phyloP scores from a whole-genome alignment of 2,797 vertebrate genomes.

The Taenioides sp. region DNA sequence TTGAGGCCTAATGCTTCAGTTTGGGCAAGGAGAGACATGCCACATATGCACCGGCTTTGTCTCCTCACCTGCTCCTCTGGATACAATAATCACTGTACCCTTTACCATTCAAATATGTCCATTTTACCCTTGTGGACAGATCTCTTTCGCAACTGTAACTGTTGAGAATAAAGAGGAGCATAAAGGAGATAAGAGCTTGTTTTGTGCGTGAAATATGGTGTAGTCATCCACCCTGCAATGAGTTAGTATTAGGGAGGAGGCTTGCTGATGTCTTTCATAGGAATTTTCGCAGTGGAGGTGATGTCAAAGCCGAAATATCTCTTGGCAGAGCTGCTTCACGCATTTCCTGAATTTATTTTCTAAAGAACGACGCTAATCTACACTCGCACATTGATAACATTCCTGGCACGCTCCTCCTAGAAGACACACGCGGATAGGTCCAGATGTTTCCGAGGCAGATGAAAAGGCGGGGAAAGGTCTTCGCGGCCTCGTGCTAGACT shows the following conservation, averaged over 20 bases:
- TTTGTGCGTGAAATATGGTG: conserved; percentile 7
- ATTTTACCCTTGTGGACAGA: conserved; percentile 7
- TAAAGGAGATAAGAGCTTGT: background rate
- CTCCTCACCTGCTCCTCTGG: conserved; percentile 66
- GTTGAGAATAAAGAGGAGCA: background rate
- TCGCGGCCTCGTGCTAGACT: conserved; percentile 56
- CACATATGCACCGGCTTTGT: conserved; percentile 55
- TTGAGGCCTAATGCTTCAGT: conserved; percentile 39
- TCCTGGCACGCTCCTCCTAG: conserved; percentile 57
- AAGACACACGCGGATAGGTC: conserved; percentile 64
- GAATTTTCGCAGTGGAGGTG: conserved; percentile 52
- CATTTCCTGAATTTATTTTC: conserved; percentile 68
- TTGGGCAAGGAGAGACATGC: conserved; percentile 60
- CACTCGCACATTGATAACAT: conserved; percentile 66
- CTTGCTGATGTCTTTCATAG: conserved; percentile 41
- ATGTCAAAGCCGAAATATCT: conserved; percentile 70
- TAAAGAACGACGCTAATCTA: conserved; percentile 56
- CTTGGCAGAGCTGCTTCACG: conserved; percentile 50
- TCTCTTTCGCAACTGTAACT: conserved; percentile 16
- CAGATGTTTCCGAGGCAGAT: conserved; percentile 83
- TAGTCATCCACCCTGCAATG: conserved; percentile 15
- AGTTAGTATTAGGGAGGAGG: conserved; percentile 34
- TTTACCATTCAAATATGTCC: conserved; percentile 6
- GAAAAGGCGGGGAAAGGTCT: conserved; percentile 69
- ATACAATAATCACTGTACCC: conserved; percentile 47